Evolutionary conservation across 2,797 vertebrate genomes (phyloP), one percentile per base, ranked within the genome.

Genomic region (Delichon dasypus): DNA sequence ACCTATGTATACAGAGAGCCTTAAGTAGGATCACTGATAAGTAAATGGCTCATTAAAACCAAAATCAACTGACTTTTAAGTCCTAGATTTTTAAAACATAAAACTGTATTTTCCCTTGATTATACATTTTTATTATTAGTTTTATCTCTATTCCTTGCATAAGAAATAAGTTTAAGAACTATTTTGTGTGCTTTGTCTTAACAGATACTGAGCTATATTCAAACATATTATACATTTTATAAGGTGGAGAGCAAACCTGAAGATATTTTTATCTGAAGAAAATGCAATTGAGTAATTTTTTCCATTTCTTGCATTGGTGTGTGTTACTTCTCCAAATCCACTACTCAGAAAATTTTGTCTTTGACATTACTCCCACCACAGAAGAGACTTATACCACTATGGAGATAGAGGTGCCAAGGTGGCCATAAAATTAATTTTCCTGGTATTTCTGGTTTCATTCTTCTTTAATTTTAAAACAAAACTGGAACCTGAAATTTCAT

Each of bases 361-460:
- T 72, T 55, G 15, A 29, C 17, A 4, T 23, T 42, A 23, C 2
- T 70, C 8, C 7, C 30, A 62, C 12, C 7, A 66, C 5, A 32
- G 57, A 74, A 54, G 5, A 71, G 5, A 54, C 1, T 38, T 14
- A 2, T 3, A 48, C 2, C 5, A 12, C 19, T 62, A 11, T 2
- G 9, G 36, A 44, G 8, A 50, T 26, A 57, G 36, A 44, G 9
- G 15, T 23, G 5, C 6, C 8, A 55, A 60, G 9, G 8, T 51
- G 14, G 9, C 7, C 12, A 45, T 50, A 16, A 67, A 55, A 55
- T 83, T 55, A 15, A n/a, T n/a, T 85, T 73, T 64, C 38, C 25
- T 66, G 4, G 0, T 72, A 65, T 7, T 34, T 85, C 45, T 11
- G 2, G 1, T 12, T 44, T 54, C 44, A 40, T n/a, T 7, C 3